Conservation (phyloP, 2,113 vertebrate species). For the Myotis yumanensis region DNA sequence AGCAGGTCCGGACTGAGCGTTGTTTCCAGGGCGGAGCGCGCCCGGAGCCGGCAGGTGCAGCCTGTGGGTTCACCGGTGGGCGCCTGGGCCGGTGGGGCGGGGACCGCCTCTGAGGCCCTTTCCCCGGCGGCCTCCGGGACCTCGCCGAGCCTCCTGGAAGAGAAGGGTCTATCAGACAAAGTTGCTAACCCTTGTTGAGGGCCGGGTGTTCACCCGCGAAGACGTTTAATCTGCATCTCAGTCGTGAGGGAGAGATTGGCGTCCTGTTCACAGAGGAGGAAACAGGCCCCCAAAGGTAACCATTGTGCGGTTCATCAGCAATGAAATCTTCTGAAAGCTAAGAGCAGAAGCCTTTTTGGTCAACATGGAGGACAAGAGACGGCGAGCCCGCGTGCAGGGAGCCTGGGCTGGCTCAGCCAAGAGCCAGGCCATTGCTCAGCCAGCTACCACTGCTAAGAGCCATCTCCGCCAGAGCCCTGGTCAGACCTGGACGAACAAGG, state of each 20-base stretch:
- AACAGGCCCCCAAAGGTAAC: neutral
- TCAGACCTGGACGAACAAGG: slow-evolving; percentile 81
- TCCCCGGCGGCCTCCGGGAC: neutral
- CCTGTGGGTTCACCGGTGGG: rapidly evolving
- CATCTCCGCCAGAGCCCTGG: neutral
- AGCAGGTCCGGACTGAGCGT: rapidly evolving
- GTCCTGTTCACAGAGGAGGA: neutral
- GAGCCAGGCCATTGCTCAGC: slow-evolving; percentile 66
- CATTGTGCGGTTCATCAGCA: slow-evolving; percentile 4
- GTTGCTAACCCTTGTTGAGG: too few relatives aligned
- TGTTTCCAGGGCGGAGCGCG: rapidly evolving
- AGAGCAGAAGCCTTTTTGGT: slow-evolving; percentile 23
- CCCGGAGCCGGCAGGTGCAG: neutral
- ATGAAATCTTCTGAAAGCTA: slow-evolving; percentile 31
- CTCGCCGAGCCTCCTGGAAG: neutral
- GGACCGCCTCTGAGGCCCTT: neutral
- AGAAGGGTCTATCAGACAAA: neutral
- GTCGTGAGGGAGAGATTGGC: neutral
- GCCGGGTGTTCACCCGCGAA: neutral
- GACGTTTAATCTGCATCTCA: neutral
- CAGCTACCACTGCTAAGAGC: slow-evolving; percentile 68
- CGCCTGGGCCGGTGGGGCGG: neutral
- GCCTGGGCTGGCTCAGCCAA: slow-evolving; percentile 89
- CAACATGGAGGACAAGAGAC: slow-evolving; percentile 90
- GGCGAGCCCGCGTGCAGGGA: slow-evolving; percentile 91